Base-by-base conservation (phyloP, 1,140 invertebrate species). In the Drosophila punjabiensis region DNA sequence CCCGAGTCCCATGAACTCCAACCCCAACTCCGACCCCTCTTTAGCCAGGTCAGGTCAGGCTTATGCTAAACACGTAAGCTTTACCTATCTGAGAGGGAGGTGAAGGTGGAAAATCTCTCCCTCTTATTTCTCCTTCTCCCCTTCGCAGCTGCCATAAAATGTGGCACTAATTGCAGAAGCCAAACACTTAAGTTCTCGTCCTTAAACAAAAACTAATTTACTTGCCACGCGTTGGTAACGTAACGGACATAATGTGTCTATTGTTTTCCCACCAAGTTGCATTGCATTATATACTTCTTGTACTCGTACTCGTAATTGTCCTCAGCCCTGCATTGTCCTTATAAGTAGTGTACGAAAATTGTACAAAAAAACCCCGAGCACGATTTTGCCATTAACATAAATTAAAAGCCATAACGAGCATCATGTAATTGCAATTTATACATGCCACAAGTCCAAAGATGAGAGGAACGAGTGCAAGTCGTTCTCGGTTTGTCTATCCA, bases 351-450 rank as follows among this genome's bases (percentile, higher is more conserved):
- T 37, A 47, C 18, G n/a, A 28, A 47, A 50, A 45, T 61, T 45
- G 41, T 35, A 52, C 32, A 53, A 35, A 55, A 73, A 69, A 76
- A 81, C 62, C 47, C 35, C 58, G 30, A 59, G 85, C 86, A 89
- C 86, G 86, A 89, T 89, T 89, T 65, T 60, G 58, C 82, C 82
- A 90, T 89, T 89, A 89, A 82, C 85, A 86, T 89, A 89, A 86
- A 90, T 89, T 90, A 89, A 90, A 90, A 71, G 82, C 76, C 82
- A 86, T 89, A 86, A 90, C 88, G 79, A 89, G 86, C 75, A 74
- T 73, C 79, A 82, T 86, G 85, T 89, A 89, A 89, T 89, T 89
- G 85, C 64, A 90, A 89, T 89, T 89, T 89, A 90, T 86, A 90
- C 47, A 52, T 65, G 45, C 74, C 70, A 58, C 52, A 64, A 70